These are phyloP conservation scores for Steinernema scapterisci DNA, from an alignment of 2,888 invertebrate species.

Conservation along the genomic window DNA sequence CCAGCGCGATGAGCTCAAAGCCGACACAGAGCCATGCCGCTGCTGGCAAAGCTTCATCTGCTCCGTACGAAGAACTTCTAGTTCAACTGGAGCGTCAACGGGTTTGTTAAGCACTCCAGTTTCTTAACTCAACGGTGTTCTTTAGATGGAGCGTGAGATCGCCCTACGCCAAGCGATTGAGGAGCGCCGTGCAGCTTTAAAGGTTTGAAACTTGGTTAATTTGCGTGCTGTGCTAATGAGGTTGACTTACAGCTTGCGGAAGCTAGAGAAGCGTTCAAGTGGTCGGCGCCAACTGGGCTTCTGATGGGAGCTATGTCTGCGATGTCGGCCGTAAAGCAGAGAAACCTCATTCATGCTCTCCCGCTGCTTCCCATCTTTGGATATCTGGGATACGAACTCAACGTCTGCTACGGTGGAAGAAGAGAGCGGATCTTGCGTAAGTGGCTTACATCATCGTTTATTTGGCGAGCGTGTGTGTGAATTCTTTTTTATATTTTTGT, in stretches of 20 bases:
- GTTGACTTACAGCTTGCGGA: conserved; percentile 38
- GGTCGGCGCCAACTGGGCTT: conserved; percentile 38
- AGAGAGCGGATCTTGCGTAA: conserved; percentile 35
- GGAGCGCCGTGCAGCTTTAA: conserved; percentile 41
- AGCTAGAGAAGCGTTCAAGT: conserved; percentile 38
- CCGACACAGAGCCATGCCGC: too few species aligned
- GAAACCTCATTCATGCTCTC: conserved; percentile 36
- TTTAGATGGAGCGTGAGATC: conserved; percentile 39
- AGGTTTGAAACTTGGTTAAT: conserved; percentile 16
- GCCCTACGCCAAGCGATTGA: conserved; percentile 40
- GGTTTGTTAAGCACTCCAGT: background rate
- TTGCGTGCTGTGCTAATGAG: background rate
- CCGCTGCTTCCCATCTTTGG: conserved; percentile 34
- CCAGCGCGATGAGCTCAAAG: too few species aligned
- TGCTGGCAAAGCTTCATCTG: background rate
- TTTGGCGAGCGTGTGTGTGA: too few species aligned
- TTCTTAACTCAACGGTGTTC: background rate
- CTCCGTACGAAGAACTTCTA: conserved; percentile 33
- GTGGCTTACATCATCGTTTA: conserved; percentile 12
- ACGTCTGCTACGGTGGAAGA: conserved; percentile 37
- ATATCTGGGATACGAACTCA: conserved; percentile 35
- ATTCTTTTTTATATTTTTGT: too few species aligned
- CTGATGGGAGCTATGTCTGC: conserved; percentile 19
- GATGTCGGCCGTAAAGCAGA: conserved; percentile 36
- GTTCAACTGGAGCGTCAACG: conserved; percentile 28